Base-by-base conservation (phyloP, 2,113 vertebrate genomes). In the Dendropsophus ebraccatus region DNA sequence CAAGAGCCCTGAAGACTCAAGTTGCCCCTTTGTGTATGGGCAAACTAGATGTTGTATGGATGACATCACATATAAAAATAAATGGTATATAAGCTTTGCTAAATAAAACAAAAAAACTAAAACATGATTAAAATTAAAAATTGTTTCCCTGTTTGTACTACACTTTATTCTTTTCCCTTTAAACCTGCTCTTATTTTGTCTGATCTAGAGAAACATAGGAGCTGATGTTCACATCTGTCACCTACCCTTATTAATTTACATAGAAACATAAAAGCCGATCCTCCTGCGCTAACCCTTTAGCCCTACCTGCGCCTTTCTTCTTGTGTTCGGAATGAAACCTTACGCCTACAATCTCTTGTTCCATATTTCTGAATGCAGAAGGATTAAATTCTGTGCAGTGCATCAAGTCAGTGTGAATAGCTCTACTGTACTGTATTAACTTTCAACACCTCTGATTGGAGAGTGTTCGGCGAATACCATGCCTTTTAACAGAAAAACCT, bases 401-500 rank as follows among this genome's bases (percentile, higher is more conserved):
- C 84, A 65, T 16, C 56, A 80, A 72, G 84, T 69, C 30, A 86
- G 45, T 49, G 65, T 80, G 50, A 86, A 86, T 86, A 60, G 76
- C 76, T 72, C 30, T 30, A 73, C 84, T 86, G 76, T 76, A 47
- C 65, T 80, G 76, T 67, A 86, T 80, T 81, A 74, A 56, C 78
- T 87, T 87, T 87, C 85, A 87, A 67, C 85, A 87, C 85, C 78
- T 87, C 49, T 74, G 85, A 87, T 87, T 87, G 78, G 78, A 87
- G 65, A 81, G 54, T 65, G 85, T 30, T 74, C 52, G 69, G 62
- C 56, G 41, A 81, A 81, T 87, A 19, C 67, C 13, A 13, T 8
- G 35, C n/a, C 77, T 74, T 72, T 81, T 87, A 67, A 81, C 52
- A 50, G 19, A 80, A 87, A 37, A 62, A n/a, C 17, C 73, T 72